Conservation (phyloP, 2,888 invertebrate genomes). For the Dicycla oo region DNA sequence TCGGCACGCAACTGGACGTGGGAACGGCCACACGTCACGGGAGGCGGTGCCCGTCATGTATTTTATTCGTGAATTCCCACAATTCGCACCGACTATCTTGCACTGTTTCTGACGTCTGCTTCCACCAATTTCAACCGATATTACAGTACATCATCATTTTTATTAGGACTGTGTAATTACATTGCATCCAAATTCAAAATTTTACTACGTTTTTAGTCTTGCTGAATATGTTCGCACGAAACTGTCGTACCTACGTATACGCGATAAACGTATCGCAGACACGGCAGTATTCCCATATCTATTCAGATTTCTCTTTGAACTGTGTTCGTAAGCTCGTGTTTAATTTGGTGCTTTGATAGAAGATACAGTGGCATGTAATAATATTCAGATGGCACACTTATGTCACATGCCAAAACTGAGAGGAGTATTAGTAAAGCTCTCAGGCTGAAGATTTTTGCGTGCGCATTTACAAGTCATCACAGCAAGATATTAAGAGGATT, state of each 20-base stretch:
- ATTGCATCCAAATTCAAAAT: constrained; percentile 17
- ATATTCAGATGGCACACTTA: constrained; percentile 62
- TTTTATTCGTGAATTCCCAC: constrained; percentile 45
- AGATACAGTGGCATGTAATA: constrained; percentile 46
- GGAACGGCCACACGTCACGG: constrained; percentile 73
- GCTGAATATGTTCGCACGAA: constrained; percentile 5
- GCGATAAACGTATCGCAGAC: constrained; percentile 12
- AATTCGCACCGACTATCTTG: constrained; percentile 23
- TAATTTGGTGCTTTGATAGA: constrained; percentile 43
- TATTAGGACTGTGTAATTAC: constrained; percentile 20
- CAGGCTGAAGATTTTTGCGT: constrained; percentile 58
- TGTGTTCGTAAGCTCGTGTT: constrained; percentile 31
- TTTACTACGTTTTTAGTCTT: constrained; percentile 14
- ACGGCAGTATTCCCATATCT: constrained; percentile 25
- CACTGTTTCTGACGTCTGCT: constrained; percentile 34
- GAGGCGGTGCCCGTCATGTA: constrained; percentile 60
- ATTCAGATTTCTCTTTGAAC: constrained; percentile 44
- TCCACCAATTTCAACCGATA: constrained; percentile 36
- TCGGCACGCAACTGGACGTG: constrained; percentile 76
- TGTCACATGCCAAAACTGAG: constrained; percentile 65
- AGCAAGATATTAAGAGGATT: constrained; percentile 62
- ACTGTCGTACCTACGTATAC: not conserved
- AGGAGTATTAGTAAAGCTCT: constrained; percentile 58
- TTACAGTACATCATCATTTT: constrained; percentile 34
- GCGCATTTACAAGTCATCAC: constrained; percentile 68